These are phyloP conservation scores for Catajapyx aquilonaris DNA, from an alignment of 1,140 invertebrate species.

Conservation along the genomic window DNA sequence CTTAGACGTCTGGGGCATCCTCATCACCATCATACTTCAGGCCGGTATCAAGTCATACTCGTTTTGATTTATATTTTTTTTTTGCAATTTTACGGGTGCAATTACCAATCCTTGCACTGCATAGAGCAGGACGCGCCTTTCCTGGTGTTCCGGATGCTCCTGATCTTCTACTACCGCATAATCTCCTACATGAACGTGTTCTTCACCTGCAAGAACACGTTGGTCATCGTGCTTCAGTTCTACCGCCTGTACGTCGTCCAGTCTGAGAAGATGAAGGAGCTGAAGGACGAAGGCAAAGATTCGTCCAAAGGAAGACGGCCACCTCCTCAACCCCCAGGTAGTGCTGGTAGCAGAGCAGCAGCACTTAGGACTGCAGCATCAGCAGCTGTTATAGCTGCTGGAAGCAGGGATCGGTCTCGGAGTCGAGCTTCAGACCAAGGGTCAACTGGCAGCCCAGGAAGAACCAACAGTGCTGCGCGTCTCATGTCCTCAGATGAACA, in stretches of 20 bases:
- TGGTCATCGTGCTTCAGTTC: constrained; percentile 65
- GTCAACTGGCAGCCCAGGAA: too few relatives aligned
- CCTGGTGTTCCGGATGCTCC: constrained; percentile 52
- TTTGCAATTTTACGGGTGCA: background rate
- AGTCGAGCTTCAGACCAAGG: too few relatives aligned
- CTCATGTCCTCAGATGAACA: too few relatives aligned
- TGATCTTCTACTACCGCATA: constrained; percentile 66
- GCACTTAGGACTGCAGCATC: too few relatives aligned
- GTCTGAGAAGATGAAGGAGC: constrained; percentile 33
- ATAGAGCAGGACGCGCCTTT: constrained; percentile 51
- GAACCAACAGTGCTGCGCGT: too few relatives aligned
- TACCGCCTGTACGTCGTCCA: constrained; percentile 67
- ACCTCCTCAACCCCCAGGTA: too few relatives aligned
- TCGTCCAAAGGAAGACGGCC: too few relatives aligned
- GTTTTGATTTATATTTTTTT: background rate
- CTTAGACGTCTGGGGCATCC: constrained; percentile 56
- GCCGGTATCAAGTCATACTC: constrained; percentile 6
- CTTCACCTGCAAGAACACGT: constrained; percentile 73
- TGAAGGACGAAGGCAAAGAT: constrained; percentile 23
- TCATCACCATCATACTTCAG: constrained; percentile 23
- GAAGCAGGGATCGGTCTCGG: too few relatives aligned
- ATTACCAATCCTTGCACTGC: background rate
- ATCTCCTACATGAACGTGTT: constrained; percentile 83
- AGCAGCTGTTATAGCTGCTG: too few relatives aligned
- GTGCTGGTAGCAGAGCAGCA: too few relatives aligned